phyloP scores from a whole-genome alignment of 1,140 invertebrate genomes.

The Episyrphus balteatus region DNA sequence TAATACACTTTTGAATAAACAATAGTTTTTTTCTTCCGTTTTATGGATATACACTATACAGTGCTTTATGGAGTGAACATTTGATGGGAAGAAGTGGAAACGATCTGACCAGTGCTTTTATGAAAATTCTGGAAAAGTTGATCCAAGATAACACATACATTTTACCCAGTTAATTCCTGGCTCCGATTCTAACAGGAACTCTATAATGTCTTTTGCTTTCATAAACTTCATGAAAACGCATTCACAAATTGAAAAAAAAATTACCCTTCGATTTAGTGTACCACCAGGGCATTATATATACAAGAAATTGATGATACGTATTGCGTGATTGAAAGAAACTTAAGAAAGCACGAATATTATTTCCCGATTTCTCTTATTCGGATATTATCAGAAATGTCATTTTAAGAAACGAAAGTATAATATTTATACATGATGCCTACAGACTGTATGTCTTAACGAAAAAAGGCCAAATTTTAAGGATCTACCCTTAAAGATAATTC shows the following conservation, averaged over 20 bases:
- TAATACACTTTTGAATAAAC: too few species aligned
- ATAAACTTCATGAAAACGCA: slow-evolving; percentile 11
- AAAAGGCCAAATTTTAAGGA: slow-evolving; percentile 4
- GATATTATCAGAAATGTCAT: not conserved
- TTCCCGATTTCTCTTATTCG: slow-evolving; percentile 9
- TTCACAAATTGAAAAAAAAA: slow-evolving; percentile 6
- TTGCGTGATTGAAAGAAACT: slow-evolving; percentile 16
- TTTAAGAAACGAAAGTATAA: not conserved
- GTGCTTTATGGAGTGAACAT: slow-evolving; percentile 14
- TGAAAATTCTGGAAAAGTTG: slow-evolving; percentile 13
- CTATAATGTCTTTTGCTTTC: slow-evolving; percentile 14
- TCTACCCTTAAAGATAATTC: too few species aligned
- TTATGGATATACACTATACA: too few species aligned
- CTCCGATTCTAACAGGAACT: slow-evolving; percentile 21
- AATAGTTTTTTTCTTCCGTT: too few species aligned
- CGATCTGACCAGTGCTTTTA: slow-evolving; percentile 16
- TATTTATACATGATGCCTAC: not conserved
- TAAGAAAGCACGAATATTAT: slow-evolving; percentile 15
- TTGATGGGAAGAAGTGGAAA: slow-evolving; percentile 13
- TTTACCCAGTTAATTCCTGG: slow-evolving; percentile 13
- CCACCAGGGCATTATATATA: slow-evolving; percentile 17
- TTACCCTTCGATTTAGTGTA: slow-evolving; percentile 21
- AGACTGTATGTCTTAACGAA: not conserved
- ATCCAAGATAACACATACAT: slow-evolving; percentile 8
- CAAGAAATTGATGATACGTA: slow-evolving; percentile 20